Base-by-base conservation (phyloP, 2,888 invertebrate genomes). In the Caenorhabditis auriculariae region DNA sequence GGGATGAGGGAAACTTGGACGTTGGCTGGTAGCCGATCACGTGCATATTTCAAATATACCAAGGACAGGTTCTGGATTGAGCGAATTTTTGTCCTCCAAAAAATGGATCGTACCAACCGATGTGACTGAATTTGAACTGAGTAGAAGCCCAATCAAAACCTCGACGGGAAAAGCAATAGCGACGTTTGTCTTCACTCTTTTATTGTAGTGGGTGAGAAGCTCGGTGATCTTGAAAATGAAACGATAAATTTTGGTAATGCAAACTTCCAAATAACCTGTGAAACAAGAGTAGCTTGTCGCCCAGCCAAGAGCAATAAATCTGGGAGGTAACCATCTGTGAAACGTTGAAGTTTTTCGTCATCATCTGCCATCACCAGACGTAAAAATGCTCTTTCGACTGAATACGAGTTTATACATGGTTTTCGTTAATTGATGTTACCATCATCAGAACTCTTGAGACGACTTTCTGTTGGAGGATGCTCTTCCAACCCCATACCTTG, bases 161-260 rank as follows among this genome's bases (percentile, higher is more conserved):
- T 95, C 90, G 9, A 66, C 45, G 4, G 72, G 72, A 15, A 72
- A 58, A 1, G 28, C 37, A 9, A 72, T 68, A 1, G 28, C 54
- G 2, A 29, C 37, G 84, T 96, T 96, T 66, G 94, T 93, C 52
- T 95, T 87, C 65, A 96, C 85, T 83, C 96, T 95, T 92, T 62
- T 95, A 95, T 87, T 88, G 85, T 63, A 86, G 86, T 76, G 72
- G 3, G 47, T 23, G 15, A 72, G 66, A 35, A 69, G 49, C 41
- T 69, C 69, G n/a, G 56, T 54, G 15, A 66, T 53, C 65, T 66
- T 27, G 15, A 64, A 42, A 15, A 19, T 43, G 12, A 26, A n/a
- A 6, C 17, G 17, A 1, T 5, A 12, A 15, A 41, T 32, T 15
- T 23, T 26, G n/a, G 19, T 3, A n/a, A 23, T 15, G 24, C 5